Evolutionary conservation across 2,888 invertebrate species (phyloP).

Genomic region (Electrophaes corylata): DNA sequence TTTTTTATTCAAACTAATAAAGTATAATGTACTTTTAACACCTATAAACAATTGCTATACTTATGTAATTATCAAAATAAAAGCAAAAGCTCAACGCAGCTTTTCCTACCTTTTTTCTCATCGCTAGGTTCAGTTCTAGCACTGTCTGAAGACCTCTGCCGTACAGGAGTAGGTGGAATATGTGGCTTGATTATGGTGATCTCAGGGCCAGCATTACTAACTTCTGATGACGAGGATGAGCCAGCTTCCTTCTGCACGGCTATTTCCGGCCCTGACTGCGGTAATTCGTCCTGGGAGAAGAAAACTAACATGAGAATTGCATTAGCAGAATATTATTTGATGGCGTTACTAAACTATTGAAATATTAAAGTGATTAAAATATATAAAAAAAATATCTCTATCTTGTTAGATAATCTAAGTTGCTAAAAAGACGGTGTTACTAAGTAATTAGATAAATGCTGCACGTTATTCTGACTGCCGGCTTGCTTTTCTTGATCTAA

Average conservation of each 20-base stretch:
- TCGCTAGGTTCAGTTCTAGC: conserved; percentile 79
- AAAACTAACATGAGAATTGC: neutral
- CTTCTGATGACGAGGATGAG: conserved; percentile 69
- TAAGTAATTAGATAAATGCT: no score
- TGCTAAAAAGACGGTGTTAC: neutral
- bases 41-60: neutral
- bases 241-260: conserved; percentile 66
- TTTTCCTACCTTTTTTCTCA: conserved; percentile 69
- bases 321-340: neutral
- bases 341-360: neutral
- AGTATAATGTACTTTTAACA: no score
- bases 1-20: no score
- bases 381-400: neutral
- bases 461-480: no score
- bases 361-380: neutral
- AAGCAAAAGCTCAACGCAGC: neutral
- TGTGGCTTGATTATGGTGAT: conserved; percentile 69
- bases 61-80: neutral
- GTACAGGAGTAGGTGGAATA: conserved; percentile 63
- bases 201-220: conserved; percentile 70
- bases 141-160: conserved; percentile 84
- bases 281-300: conserved; percentile 66
- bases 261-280: conserved; percentile 71
- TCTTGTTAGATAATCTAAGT: neutral
- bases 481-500: neutral